Evolutionary conservation across 2,888 invertebrate species (phyloP), one percentile per base, ranked within the genome.

Genomic region (Sphinx pinastri): DNA sequence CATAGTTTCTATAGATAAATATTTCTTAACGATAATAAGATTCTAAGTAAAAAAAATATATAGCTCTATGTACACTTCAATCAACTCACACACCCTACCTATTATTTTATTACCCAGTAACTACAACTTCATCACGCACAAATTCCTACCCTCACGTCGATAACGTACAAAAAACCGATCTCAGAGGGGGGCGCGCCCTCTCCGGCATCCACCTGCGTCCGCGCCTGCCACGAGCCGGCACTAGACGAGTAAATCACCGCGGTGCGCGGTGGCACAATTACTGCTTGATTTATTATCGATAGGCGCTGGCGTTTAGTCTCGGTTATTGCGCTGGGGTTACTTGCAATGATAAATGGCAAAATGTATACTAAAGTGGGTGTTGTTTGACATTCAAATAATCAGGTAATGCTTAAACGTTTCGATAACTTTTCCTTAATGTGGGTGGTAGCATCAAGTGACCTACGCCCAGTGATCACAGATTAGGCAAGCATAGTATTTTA

Each of bases 261-360:
- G 47, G 52, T 60, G 60, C 68, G 49, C 59, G 58, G 68, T 58
- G 58, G 59, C 58, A 59, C 68, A 12, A 49, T 19, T 47, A n/a
- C 68, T n/a, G n/a, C 16, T 16, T 68, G 68, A 68, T 68, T 68
- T 68, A 59, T 59, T 25, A 68, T 51, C 58, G 63, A 63, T 49
- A 10, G 10, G 47, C 11, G 55, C 11, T 19, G 31, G 47, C 49
- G 49, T 49, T 63, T 47, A 63, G 49, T 19, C 16, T 47, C 45
- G 47, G n/a, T 47, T 60, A 47, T 49, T 63, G 49, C 19, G n/a
- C 19, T 19, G 11, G 45, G 45, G 60, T 45, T 60, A 47, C 60
- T 12, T 4, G 13, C 10, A 51, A 51, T 1, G 58, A 8, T 38
- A 31, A 14, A 31, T 8, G 51, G 4, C 51, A 13, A 49, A 13